Evolutionary conservation across 1,140 invertebrate genomes (phyloP).

Genomic region (Drepana arcuata): DNA sequence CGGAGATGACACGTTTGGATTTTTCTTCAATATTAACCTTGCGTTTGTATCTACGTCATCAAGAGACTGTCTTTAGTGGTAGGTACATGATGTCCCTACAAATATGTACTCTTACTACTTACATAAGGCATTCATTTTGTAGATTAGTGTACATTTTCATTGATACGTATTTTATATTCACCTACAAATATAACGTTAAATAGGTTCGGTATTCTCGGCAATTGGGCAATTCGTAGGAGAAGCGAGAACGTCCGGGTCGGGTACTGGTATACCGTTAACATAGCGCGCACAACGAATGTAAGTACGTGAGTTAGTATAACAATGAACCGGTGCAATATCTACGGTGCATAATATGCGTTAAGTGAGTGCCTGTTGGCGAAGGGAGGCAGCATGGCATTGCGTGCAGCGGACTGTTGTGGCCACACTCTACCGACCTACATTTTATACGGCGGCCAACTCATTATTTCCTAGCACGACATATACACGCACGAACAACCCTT

Average conservation of each 20-base stretch:
- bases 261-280: slow-evolving; percentile 17
- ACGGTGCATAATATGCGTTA: slow-evolving; percentile 18
- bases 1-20: too few relatives aligned
- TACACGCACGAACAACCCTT: slow-evolving; percentile 41
- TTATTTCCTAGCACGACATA: slow-evolving; percentile 48
- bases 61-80: neutral
- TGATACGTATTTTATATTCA: too few relatives aligned
- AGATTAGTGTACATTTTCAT: too few relatives aligned
- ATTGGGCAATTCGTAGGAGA: too few relatives aligned
- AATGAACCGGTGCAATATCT: slow-evolving; percentile 19
- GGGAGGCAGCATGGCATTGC: slow-evolving; percentile 44
- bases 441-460: slow-evolving; percentile 57
- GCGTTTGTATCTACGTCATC: too few relatives aligned
- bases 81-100: neutral
- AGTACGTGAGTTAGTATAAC: slow-evolving; percentile 12
- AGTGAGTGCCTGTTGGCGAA: slow-evolving; percentile 25
- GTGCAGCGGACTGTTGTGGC: slow-evolving; percentile 33
- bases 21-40: too few relatives aligned
- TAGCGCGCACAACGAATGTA: slow-evolving; percentile 3
- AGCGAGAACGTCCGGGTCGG: slow-evolving; percentile 7
- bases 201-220: too few relatives aligned
- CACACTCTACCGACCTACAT: slow-evolving; percentile 65
- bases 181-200: too few relatives aligned
- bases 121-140: too few relatives aligned
- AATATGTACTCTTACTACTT: slow-evolving; percentile 7